Conservation (phyloP, 1,140 invertebrate genomes). For the Paralvinella palmiformis region DNA sequence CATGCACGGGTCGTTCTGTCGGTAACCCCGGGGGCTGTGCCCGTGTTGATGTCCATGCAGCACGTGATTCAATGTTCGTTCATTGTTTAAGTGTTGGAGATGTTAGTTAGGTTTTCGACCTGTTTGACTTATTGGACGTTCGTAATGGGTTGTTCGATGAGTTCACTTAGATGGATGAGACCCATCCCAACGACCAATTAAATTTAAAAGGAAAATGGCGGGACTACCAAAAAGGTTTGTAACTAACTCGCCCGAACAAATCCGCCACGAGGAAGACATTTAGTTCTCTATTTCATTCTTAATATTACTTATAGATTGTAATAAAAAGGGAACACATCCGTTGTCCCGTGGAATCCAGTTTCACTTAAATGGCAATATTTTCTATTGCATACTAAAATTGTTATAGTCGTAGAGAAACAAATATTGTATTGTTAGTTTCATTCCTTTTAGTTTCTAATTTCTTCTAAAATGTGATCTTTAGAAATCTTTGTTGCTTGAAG, state of each 20-base stretch:
- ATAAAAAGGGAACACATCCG: too few relatives aligned
- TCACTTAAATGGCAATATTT: too few relatives aligned
- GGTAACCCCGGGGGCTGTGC: background rate
- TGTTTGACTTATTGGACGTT: constrained; percentile 53
- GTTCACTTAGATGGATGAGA: constrained; percentile 76
- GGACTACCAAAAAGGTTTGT: constrained; percentile 88
- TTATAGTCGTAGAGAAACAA: too few relatives aligned
- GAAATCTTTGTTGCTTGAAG: too few relatives aligned
- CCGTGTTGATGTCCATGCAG: background rate
- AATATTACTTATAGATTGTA: too few relatives aligned
- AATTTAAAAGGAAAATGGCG: constrained; percentile 87
- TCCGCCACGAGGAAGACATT: too few relatives aligned
- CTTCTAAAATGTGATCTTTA: too few relatives aligned
- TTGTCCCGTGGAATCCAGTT: too few relatives aligned
- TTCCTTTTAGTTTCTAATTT: too few relatives aligned
- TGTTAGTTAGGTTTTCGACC: constrained; percentile 48
- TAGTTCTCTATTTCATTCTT: too few relatives aligned
- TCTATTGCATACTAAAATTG: too few relatives aligned
- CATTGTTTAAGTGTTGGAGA: constrained; percentile 34
- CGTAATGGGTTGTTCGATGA: constrained; percentile 49
- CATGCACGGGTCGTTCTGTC: background rate
- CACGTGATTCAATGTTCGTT: background rate
- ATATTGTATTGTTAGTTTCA: too few relatives aligned
- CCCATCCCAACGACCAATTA: constrained; percentile 85
- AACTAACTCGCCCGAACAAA: background rate